Percentiles rank a stretch among this genome's conserved stretches.
phyloP scores from a whole-genome alignment of 2,113 vertebrate species.

The Hydrochoerus hydrochaeris region DNA sequence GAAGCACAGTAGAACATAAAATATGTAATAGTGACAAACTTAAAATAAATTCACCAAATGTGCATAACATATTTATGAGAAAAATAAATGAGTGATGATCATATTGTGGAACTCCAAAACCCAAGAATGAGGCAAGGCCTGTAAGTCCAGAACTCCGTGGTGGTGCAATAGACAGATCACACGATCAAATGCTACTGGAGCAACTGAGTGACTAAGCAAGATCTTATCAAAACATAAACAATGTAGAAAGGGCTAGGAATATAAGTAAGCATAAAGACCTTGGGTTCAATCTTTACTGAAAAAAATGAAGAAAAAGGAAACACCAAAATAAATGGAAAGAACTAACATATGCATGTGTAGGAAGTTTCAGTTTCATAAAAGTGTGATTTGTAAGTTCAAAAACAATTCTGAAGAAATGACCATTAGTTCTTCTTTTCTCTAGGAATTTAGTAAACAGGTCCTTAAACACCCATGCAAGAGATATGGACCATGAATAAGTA shows the following conservation, averaged over 20 bases:
- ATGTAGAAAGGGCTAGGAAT: not conserved
- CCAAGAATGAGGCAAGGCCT: not conserved
- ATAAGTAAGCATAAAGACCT: not conserved
- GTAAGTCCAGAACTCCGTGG: not conserved
- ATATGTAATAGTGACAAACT: not conserved
- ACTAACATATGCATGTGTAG: not conserved
- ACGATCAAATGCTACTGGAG: not conserved
- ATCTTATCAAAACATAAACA: not conserved
- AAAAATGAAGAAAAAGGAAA: not conserved
- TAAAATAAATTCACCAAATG: not conserved
- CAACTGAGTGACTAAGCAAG: not conserved
- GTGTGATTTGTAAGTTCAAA: not conserved
- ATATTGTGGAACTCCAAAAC: not conserved
- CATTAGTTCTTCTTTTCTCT: not conserved
- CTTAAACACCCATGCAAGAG: not conserved
- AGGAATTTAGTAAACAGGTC: not conserved
- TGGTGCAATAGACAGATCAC: too few species aligned
- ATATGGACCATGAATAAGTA: not conserved
- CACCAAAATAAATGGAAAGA: not conserved
- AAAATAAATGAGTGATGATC: not conserved
- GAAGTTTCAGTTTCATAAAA: not conserved
- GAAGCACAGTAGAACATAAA: not conserved
- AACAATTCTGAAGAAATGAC: not conserved
- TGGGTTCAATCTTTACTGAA: not conserved
- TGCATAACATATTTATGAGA: not conserved